These are phyloP conservation scores for Anastrepha ludens DNA, from an alignment of 1,140 invertebrate genomes.

Conservation along the genomic window DNA sequence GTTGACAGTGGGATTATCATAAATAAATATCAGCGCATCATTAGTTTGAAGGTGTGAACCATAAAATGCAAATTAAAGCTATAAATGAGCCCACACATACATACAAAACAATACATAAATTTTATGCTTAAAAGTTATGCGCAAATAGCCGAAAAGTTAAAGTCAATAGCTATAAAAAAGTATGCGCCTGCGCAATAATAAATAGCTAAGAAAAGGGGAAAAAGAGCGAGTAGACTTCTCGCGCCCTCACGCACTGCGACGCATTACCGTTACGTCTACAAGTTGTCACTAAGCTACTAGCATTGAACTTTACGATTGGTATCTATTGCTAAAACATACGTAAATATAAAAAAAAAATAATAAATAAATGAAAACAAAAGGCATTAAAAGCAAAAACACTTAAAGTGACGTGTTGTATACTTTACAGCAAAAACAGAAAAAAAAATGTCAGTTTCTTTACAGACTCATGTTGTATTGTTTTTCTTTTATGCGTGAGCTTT, in stretches of 20 bases:
- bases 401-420: no score
- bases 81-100: background rate
- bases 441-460: background rate
- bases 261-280: background rate
- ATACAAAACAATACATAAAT: background rate
- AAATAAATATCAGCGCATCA: background rate
- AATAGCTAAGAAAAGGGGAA: background rate
- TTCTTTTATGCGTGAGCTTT: conserved; percentile 20
- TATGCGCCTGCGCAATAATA: background rate
- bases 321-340: background rate
- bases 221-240: background rate
- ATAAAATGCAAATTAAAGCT: background rate
- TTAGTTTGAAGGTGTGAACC: background rate
- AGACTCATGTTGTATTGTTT: background rate
- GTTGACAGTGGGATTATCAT: background rate
- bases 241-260: background rate
- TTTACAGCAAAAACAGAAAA: no score
- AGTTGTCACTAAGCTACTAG: background rate
- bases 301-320: background rate
- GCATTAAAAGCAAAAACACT: no score
- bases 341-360: background rate
- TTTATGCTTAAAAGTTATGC: background rate
- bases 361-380: background rate
- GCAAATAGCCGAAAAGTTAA: background rate
- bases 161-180: background rate